phyloP scores from a whole-genome alignment of 2,888 invertebrate species.

The Petrolisthes cinctipes region DNA sequence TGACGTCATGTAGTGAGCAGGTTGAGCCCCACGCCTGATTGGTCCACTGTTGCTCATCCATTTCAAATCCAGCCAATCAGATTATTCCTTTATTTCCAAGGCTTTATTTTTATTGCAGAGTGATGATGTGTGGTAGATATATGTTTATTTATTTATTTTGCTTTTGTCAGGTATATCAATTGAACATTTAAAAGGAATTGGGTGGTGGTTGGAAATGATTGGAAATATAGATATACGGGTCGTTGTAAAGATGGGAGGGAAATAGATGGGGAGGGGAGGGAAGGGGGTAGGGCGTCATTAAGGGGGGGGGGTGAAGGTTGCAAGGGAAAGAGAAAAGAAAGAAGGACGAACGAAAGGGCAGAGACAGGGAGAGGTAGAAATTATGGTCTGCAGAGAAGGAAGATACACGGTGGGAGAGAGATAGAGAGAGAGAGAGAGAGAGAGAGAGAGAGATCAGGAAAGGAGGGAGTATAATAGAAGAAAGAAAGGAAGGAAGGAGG shows the following conservation, averaged over 20 bases:
- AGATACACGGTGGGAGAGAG: slow-evolving; percentile 3
- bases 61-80: no score
- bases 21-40: no score
- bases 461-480: not conserved
- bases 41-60: no score
- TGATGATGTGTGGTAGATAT: no score
- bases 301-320: not conserved
- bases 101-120: no score
- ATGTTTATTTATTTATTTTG: no score
- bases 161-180: no score
- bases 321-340: not conserved
- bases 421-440: slow-evolving; percentile 17
- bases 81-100: no score
- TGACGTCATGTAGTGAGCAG: no score
- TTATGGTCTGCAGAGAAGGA: not conserved
- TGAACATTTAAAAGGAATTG: not conserved
- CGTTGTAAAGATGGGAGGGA: not conserved
- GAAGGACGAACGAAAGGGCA: not conserved
- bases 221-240: not conserved
- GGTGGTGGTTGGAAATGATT: not conserved
- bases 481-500: not conserved
- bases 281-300: not conserved
- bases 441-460: not conserved
- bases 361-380: not conserved
- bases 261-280: not conserved